Evolutionary conservation across 2,888 invertebrate genomes (phyloP).

Genomic region (Parochlus steinenii): DNA sequence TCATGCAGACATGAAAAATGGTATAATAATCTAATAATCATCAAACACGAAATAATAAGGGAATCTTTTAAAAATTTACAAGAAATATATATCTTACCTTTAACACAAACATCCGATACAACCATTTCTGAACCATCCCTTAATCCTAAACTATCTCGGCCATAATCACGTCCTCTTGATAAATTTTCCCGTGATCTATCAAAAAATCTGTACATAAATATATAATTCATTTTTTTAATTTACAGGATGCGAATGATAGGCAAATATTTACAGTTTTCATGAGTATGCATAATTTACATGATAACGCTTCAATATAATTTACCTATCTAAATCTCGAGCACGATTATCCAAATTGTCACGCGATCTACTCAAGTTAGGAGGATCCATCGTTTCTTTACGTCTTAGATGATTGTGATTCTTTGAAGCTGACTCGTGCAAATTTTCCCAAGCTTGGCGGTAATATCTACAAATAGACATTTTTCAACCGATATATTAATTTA

Average conservation of each 20-base stretch:
- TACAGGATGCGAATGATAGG: constrained; percentile 20
- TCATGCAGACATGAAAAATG: not conserved
- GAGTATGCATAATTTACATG: not conserved
- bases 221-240: constrained; percentile 31
- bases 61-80: constrained; percentile 17
- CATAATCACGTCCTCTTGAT: constrained; percentile 24
- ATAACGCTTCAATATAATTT: constrained; percentile 8
- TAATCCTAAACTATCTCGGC: constrained; percentile 28
- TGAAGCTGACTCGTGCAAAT: constrained; percentile 64
- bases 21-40: not conserved
- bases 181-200: constrained; percentile 26
- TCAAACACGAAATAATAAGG: constrained; percentile 19
- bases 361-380: constrained; percentile 34
- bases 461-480: constrained; percentile 38
- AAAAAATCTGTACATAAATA: constrained; percentile 12
- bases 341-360: constrained; percentile 27
- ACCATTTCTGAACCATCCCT: constrained; percentile 63
- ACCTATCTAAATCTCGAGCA: constrained; percentile 30
- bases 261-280: not conserved
- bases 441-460: constrained; percentile 87
- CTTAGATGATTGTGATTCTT: constrained; percentile 44
- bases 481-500: no score
- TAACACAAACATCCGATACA: constrained; percentile 42
- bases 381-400: constrained; percentile 56
- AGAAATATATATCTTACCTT: constrained; percentile 20